These are phyloP conservation scores for Pogonophryne albipinna DNA, from an alignment of 2,797 vertebrate genomes.

Conservation along the genomic window DNA sequence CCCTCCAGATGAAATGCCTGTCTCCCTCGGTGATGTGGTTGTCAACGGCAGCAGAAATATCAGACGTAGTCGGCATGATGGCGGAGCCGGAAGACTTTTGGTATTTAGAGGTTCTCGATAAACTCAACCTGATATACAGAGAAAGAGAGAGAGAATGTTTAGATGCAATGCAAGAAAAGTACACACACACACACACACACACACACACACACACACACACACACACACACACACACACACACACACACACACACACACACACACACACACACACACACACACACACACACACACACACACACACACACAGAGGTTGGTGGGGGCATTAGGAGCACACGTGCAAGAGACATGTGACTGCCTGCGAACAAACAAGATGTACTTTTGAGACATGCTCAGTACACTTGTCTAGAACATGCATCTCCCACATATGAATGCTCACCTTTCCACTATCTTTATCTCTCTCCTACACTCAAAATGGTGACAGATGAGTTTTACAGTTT, in stretches of 20 bases:
- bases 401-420: neutral
- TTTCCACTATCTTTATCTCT: neutral
- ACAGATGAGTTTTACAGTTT: conserved; percentile 41
- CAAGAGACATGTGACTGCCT: conserved; percentile 48
- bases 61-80: conserved; percentile 42
- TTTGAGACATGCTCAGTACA: conserved; percentile 9
- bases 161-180: conserved; percentile 4
- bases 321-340: conserved; percentile 22
- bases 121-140: conserved; percentile 62
- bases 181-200: neutral
- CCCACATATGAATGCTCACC: neutral
- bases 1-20: conserved; percentile 59
- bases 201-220: too few species aligned
- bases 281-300: conserved; percentile 3
- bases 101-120: conserved; percentile 52
- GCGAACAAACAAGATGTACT: too few species aligned
- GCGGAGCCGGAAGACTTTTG: conserved; percentile 37
- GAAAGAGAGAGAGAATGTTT: conserved; percentile 25
- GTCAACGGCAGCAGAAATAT: conserved; percentile 41
- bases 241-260: too few species aligned
- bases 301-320: conserved; percentile 11
- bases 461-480: conserved; percentile 30
- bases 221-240: neutral
- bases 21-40: conserved; percentile 59
- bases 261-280: neutral